These are phyloP conservation scores for Drymonia ruficornis DNA, from an alignment of 2,888 invertebrate species.

Conservation along the genomic window DNA sequence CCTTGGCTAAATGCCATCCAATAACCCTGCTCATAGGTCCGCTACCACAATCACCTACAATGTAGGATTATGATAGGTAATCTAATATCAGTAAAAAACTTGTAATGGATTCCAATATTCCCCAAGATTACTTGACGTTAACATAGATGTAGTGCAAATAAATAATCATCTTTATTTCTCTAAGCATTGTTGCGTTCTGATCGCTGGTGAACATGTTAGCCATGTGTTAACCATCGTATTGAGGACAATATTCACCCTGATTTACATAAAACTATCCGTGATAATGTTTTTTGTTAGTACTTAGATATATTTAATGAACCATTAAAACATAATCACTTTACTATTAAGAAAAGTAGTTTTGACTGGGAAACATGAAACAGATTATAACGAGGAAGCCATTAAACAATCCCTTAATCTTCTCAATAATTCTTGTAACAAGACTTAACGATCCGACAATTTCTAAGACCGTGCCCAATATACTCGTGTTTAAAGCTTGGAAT, in stretches of 20 bases:
- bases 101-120: conserved; percentile 10
- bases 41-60: conserved; percentile 21
- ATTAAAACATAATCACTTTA: too few relatives aligned
- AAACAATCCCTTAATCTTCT: not conserved
- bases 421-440: too few relatives aligned
- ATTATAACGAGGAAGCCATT: not conserved
- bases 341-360: not conserved
- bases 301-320: too few relatives aligned
- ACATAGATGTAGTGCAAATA: too few relatives aligned
- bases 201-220: too few relatives aligned
- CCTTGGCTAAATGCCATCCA: conserved; percentile 35
- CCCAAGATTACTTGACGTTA: not conserved
- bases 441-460: not conserved
- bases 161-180: too few relatives aligned
- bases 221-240: too few relatives aligned
- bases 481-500: conserved; percentile 22
- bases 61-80: conserved; percentile 28
- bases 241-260: too few relatives aligned
- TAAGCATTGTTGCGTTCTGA: too few relatives aligned
- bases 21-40: not conserved
- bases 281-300: too few relatives aligned
- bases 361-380: not conserved
- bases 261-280: too few relatives aligned
- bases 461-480: not conserved
- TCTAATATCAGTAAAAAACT: conserved; percentile 39